Percentiles rank a stretch among this genome's conserved stretches.
phyloP scores from a whole-genome alignment of 2,113 vertebrate genomes.

The Acrocephalus kingi region DNA sequence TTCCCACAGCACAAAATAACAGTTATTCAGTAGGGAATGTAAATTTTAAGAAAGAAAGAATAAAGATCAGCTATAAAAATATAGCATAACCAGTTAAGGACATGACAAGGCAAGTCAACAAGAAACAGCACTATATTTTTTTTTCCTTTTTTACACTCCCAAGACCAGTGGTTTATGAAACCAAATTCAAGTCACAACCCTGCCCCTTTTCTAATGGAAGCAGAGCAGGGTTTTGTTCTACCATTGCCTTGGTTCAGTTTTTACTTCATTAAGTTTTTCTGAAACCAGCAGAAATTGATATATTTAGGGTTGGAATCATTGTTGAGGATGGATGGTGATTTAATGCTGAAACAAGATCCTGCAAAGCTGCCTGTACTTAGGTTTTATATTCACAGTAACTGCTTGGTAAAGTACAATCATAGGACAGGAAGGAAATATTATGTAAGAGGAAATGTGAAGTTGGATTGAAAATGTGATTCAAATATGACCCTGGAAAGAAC shows the following conservation, averaged over 20 bases:
- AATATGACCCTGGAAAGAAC: background rate
- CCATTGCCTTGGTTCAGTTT: background rate
- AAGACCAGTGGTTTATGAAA: background rate
- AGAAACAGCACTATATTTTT: background rate
- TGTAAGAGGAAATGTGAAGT: background rate
- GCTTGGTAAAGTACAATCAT: background rate
- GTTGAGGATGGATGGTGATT: background rate
- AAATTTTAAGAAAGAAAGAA: background rate
- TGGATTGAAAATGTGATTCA: background rate
- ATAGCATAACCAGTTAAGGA: background rate
- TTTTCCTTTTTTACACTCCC: background rate
- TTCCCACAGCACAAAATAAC: background rate
- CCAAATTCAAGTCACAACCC: background rate
- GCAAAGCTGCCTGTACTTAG: background rate
- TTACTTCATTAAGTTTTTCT: background rate
- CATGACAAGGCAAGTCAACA: background rate
- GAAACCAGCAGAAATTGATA: background rate
- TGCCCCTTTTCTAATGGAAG: background rate
- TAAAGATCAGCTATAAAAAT: background rate
- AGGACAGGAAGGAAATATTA: background rate
- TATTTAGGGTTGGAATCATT: background rate
- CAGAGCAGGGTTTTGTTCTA: background rate
- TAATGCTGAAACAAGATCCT: background rate
- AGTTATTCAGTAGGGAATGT: background rate
- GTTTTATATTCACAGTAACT: background rate